These are phyloP conservation scores for Synanthedon tipuliformis DNA, from an alignment of 2,888 invertebrate genomes.

Conservation along the genomic window DNA sequence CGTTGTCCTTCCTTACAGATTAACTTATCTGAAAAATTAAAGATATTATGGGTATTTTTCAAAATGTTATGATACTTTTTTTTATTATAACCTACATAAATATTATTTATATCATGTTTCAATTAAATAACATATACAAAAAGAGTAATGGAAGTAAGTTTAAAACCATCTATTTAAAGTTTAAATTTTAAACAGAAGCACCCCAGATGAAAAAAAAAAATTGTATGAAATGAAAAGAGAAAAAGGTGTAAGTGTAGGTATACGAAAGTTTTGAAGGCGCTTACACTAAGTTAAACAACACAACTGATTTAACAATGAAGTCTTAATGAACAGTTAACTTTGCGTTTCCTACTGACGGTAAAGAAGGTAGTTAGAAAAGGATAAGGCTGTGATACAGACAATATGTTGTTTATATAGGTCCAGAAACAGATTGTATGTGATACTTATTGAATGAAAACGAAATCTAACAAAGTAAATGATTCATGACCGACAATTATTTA, in stretches of 20 bases:
- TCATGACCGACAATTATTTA: conserved; percentile 20
- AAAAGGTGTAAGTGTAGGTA: conserved; percentile 26
- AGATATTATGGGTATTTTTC: too few species aligned
- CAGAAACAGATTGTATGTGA: too few species aligned
- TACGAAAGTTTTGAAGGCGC: conserved; percentile 18
- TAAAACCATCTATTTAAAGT: not conserved
- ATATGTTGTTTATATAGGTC: too few species aligned
- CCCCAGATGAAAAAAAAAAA: not conserved
- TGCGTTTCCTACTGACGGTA: not conserved
- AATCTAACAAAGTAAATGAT: conserved; percentile 12
- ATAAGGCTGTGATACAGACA: too few species aligned
- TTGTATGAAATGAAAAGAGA: not conserved
- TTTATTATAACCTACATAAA: too few species aligned
- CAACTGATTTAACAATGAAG: conserved; percentile 42
- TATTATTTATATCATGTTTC: too few species aligned
- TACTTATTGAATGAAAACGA: conserved; percentile 16
- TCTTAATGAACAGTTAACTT: conserved; percentile 43
- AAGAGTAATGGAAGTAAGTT: too few species aligned
- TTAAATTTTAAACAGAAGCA: not conserved
- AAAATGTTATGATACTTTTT: too few species aligned
- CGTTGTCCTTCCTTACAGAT: too few species aligned
- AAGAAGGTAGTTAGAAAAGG: too few species aligned
- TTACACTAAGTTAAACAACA: conserved; percentile 37
- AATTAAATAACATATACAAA: too few species aligned
- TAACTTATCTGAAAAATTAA: too few species aligned